A percentile compares a stretch with the other conserved stretches of the same genome.
phyloP scores from a whole-genome alignment of 2,113 vertebrate species.

The Corvus moneduloides region DNA sequence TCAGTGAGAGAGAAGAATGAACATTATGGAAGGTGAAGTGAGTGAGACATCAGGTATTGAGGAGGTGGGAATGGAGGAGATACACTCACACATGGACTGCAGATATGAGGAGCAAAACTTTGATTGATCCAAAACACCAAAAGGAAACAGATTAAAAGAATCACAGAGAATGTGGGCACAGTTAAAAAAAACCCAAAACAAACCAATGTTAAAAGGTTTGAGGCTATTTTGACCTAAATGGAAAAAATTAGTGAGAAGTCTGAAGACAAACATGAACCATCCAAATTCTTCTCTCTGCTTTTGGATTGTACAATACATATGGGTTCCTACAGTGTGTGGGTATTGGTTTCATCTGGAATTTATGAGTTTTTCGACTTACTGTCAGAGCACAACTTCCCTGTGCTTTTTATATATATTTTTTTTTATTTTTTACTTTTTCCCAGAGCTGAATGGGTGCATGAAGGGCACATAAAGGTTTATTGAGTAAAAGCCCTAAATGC shows the following conservation, averaged over 20 bases:
- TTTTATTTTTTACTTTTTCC: constrained; percentile 41
- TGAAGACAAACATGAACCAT: background rate
- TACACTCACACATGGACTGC: background rate
- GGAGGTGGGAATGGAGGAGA: background rate
- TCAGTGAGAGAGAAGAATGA: background rate
- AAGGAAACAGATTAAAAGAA: background rate
- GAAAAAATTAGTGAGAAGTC: background rate
- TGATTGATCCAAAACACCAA: background rate
- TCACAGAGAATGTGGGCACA: background rate
- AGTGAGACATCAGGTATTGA: background rate
- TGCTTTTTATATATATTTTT: background rate
- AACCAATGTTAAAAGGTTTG: background rate
- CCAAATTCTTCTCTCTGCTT: background rate
- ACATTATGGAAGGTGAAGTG: background rate
- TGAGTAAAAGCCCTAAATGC: constrained; percentile 71
- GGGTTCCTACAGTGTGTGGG: background rate
- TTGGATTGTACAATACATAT: background rate
- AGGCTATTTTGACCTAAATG: background rate
- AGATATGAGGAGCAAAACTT: background rate
- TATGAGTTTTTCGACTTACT: constrained; percentile 46
- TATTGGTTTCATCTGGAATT: constrained; percentile 24
- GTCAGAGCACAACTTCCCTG: background rate
- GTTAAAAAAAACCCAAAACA: no score
- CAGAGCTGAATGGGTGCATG: constrained; percentile 46
- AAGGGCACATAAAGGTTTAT: constrained; percentile 71